Percentiles rank a stretch among this genome's conserved stretches.
Conservation (phyloP, 2,113 vertebrate species). For the Hepsetus odoe region DNA sequence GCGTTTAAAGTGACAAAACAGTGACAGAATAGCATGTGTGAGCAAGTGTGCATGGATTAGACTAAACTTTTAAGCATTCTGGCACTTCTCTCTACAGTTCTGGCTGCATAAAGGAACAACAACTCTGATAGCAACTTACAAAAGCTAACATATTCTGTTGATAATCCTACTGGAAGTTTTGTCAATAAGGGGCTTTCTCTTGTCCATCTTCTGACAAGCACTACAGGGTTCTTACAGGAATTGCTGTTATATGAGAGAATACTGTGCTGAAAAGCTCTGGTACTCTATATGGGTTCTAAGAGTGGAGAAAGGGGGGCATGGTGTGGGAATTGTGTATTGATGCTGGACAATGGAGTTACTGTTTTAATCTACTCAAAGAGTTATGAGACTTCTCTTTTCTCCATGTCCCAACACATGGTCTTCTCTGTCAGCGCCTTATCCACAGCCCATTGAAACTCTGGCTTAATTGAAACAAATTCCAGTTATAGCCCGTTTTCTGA, state of each 20-base stretch:
- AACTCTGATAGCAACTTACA: neutral
- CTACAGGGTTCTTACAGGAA: conserved; percentile 2
- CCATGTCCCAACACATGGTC: conserved; percentile 41
- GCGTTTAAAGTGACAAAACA: neutral
- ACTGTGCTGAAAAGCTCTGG: conserved; percentile 36
- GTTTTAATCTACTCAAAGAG: conserved; percentile 53
- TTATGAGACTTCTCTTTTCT: conserved; percentile 47
- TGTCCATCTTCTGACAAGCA: conserved; percentile 13
- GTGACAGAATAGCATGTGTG: neutral
- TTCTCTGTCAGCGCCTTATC: conserved; percentile 43
- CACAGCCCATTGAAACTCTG: conserved; percentile 37
- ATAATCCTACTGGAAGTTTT: conserved; percentile 41
- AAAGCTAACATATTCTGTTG: conserved; percentile 29
- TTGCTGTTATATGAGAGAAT: conserved; percentile 12
- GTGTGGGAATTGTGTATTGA: conserved; percentile 44
- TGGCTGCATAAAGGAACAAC: neutral
- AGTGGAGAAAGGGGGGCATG: conserved; percentile 9
- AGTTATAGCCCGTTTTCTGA: conserved; percentile 28
- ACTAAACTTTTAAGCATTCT: neutral
- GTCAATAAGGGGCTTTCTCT: conserved; percentile 23
- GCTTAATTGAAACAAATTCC: conserved; percentile 51
- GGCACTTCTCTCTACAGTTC: neutral
- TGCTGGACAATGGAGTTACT: conserved; percentile 57
- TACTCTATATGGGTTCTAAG: conserved; percentile 45
- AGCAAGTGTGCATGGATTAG: neutral